Conservation (phyloP, 2,797 vertebrate species). For the Myotis findleyi region DNA sequence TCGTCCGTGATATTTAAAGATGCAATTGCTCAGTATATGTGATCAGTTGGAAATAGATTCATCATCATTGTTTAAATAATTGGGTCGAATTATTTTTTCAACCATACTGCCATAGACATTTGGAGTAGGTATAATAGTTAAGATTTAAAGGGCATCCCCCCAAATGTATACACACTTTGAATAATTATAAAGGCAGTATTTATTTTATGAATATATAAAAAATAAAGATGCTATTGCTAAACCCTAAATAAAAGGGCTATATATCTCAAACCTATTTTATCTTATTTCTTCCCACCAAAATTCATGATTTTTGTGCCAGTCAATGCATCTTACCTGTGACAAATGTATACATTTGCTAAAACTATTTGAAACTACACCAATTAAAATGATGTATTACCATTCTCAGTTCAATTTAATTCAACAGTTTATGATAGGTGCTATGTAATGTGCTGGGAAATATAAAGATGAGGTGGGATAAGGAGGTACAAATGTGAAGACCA, state of each 20-base stretch:
- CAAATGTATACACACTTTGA: no score
- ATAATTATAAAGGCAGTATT: no score
- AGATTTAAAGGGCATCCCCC: no score
- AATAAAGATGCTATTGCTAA: neutral
- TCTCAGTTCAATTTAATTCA: conserved; percentile 37
- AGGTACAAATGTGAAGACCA: neutral
- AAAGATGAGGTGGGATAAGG: neutral
- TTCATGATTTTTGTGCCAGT: neutral
- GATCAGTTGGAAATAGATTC: conserved; percentile 6
- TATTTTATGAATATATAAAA: no score
- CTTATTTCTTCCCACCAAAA: conserved; percentile 34
- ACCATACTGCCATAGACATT: no score
- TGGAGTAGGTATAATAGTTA: no score
- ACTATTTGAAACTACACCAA: conserved; percentile 36
- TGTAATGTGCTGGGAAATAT: neutral
- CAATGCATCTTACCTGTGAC: neutral
- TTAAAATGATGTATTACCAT: conserved; percentile 32
- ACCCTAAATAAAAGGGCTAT: neutral
- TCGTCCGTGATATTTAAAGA: conserved; percentile 16
- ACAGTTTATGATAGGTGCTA: neutral
- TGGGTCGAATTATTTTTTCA: neutral
- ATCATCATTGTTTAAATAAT: conserved; percentile 30
- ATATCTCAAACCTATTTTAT: conserved; percentile 31
- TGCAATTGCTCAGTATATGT: neutral
- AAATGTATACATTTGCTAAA: conserved; percentile 27